phyloP scores from a whole-genome alignment of 2,888 invertebrate genomes.

The Eupithecia centaureata region DNA sequence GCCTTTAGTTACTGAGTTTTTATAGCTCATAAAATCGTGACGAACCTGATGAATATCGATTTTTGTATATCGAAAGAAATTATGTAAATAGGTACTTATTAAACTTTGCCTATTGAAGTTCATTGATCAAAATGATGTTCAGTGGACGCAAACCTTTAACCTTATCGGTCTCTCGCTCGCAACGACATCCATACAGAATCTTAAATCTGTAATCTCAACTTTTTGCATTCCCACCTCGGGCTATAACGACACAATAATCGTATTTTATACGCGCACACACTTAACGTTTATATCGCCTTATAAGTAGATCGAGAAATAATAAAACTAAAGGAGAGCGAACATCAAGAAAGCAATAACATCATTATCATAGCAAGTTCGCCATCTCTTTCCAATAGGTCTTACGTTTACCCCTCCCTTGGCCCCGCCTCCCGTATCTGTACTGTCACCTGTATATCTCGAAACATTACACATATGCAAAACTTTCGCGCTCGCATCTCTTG shows the following conservation, averaged over 20 bases:
- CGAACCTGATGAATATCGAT: no score
- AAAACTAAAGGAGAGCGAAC: conserved; percentile 81
- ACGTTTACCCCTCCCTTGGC: conserved; percentile 70
- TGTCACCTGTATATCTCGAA: conserved; percentile 84
- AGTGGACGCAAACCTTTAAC: conserved; percentile 48
- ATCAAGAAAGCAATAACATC: conserved; percentile 84
- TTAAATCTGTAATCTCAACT: conserved; percentile 77
- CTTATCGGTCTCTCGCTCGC: conserved; percentile 61
- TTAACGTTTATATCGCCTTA: conserved; percentile 82
- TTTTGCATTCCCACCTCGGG: conserved; percentile 74
- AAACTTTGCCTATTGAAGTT: background rate
- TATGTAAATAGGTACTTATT: no score
- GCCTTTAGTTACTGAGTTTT: no score
- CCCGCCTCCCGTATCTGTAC: conserved; percentile 80
- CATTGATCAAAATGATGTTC: background rate
- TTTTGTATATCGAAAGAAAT: no score
- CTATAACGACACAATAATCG: conserved; percentile 80
- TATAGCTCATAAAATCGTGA: no score
- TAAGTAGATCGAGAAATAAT: conserved; percentile 83
- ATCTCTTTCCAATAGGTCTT: conserved; percentile 83
- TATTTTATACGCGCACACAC: conserved; percentile 81
- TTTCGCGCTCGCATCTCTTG: conserved; percentile 74
- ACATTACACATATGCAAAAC: conserved; percentile 85
- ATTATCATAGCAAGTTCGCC: conserved; percentile 83
- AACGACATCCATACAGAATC: conserved; percentile 65